Base-by-base conservation (phyloP, 1,140 invertebrate species). In the Mycetomoellerius zeteki region DNA sequence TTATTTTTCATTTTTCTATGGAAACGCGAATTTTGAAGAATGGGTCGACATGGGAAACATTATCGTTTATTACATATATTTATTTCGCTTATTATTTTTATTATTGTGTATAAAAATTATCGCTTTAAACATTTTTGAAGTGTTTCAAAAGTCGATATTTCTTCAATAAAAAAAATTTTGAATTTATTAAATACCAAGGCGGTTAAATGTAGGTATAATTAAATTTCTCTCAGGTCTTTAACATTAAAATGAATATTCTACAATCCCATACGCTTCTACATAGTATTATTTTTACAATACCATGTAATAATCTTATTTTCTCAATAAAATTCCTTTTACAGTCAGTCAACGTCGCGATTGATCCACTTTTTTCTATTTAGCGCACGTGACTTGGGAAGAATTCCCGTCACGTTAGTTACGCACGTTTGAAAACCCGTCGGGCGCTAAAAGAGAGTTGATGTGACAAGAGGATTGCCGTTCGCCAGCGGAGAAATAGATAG, bases 351-450 rank as follows among this genome's bases (percentile, higher is more conserved):
- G 24, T 81, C 47, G 21, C 24, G 10, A 10, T 5, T 62, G 75
- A 33, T 69, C 64, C 64, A 54, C 67, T 58, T 86, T 33, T 80
- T 21, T 80, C 50, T 81, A 80, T 80, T 81, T 50, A 27, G 24
- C 33, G n/a, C 52, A 37, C 52, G 27, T 58, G 33, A 37, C 62
- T 54, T 19, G 30, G 47, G 21, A 78, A 43, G 47, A 54, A 65
- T 85, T 85, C 50, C 16, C 73, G 60, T 62, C 72, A 77, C 58
- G 81, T 76, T 65, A 65, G 72, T 65, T 64, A 78, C 50, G 47
- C 47, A 64, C 69, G 47, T 84, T 82, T 58, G 43, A 84, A 84
- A 84, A 27, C 52, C 47, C 24, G 21, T 33, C 67, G 21, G 10
- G 54, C 19, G 69, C 24, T 73, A 60, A 84, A 75, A 75, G 27